Evolutionary conservation across 1,140 invertebrate species (phyloP), one percentile per base, ranked within the genome.

Genomic region (Muscidifurax raptorellus): DNA sequence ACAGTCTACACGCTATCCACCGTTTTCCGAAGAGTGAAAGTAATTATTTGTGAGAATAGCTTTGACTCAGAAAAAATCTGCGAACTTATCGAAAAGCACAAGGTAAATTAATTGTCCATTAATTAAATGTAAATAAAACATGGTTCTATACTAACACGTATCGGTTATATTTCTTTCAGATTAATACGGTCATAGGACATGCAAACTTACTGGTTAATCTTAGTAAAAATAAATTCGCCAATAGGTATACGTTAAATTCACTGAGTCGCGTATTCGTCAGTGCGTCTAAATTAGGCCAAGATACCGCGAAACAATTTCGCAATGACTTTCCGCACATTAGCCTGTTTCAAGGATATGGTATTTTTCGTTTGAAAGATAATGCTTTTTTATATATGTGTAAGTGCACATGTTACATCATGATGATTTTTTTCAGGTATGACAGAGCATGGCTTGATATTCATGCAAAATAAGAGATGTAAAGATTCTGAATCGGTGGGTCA

Each of bases 61-160:
- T 87, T 87, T 71, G 76, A 85, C 27, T 77, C 84, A 13, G 86
- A 86, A 40, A 69, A 82, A 59, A 67, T 86, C 13, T 89, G 88
- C 47, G 71, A 80, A 75, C 71, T 77, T 12, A 87, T 90, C 13
- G 85, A 90, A 81, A 88, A 89, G 81, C 89, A 80, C 64, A 86
- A 88, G 78, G 89, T 90, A 79, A 27, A 40, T 2, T 27, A n/a
- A 12, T 28, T 30, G 9, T 28, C 28, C 9, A 22, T 28, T 10
- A 28, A 13, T 71, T 10, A 6, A 36, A 36, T 25, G 10, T 1
- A 22, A 1, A 22, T 6, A 30, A 36, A 59, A n/a, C 7, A 59
- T 59, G 4, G 0, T 59, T 59, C 3, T n/a, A 0, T 59, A 59
- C 13, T 40, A 9, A 40, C 36, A 40, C 36, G 10, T 0, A n/a